Evolutionary conservation across 2,888 invertebrate genomes (phyloP), one percentile per base, ranked within the genome.

Genomic region (Pimpla rufipes): DNA sequence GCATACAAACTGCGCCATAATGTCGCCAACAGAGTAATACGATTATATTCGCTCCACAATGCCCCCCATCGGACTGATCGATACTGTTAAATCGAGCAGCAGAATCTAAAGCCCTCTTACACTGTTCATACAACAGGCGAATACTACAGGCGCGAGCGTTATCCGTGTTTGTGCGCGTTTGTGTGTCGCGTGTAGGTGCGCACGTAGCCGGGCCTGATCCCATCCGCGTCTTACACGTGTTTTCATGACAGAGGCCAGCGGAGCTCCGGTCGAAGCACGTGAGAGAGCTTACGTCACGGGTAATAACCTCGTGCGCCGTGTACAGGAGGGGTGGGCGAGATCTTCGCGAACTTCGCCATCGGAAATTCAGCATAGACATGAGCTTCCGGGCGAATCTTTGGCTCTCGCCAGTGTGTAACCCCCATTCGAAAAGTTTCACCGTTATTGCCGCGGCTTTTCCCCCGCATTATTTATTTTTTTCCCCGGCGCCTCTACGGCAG

Each of bases 141-240:
- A 75, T 70, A 59, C 23, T 42, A 64, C 67, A 64, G 37, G 29
- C 29, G 5, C 29, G 62, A 71, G 10, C 42, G 68, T 76, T 66
- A 57, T 55, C 40, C 47, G 64, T 42, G 64, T 62, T 23, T 50
- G 37, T 42, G 70, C 21, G 45, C 18, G 37, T 50, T 50, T 35
- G 23, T 6, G 57, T n/a, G 40, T 11, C 11, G 16, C 42, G 21
- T 29, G n/a, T 40, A 37, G 42, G 55, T 52, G 55, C 40, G 16
- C 52, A 45, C 57, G 23, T 40, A 42, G 50, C 35, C 37, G 42
- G 40, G 18, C 47, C 66, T 73, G 73, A 83, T 79, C 83, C 59
- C 68, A 76, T 79, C 67, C 29, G 23, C 16, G 79, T 62, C 47
- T 79, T 76, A 71, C 83, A 83, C 79, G 83, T 83, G 83, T 83